A percentile compares a stretch with the other conserved stretches of the same genome.
Evolutionary conservation across 2,113 vertebrate species (phyloP).

Genomic region (Corythornis madagascariensis): DNA sequence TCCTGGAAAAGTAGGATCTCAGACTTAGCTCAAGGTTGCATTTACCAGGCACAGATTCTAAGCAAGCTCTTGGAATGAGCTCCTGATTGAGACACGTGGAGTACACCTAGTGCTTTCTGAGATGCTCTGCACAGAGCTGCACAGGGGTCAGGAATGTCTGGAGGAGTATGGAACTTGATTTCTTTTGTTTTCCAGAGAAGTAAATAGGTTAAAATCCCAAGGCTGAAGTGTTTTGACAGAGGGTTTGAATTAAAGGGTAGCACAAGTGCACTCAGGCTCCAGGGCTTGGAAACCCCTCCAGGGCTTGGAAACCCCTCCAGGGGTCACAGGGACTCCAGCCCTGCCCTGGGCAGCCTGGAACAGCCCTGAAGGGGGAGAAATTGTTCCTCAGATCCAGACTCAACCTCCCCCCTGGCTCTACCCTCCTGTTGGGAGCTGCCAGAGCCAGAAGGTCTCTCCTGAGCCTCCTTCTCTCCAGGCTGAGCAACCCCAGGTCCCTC

Average conservation of each 20-base stretch:
- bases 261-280: neutral
- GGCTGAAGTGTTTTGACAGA: neutral
- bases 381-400: too few relatives aligned
- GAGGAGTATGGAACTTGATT: neutral
- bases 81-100: neutral
- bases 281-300: too few relatives aligned
- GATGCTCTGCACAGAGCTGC: neutral
- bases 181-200: neutral
- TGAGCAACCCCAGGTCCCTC: too few relatives aligned
- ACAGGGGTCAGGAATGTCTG: neutral
- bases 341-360: too few relatives aligned
- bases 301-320: too few relatives aligned
- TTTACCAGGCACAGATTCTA: neutral
- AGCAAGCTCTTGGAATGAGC: neutral
- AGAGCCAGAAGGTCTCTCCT: too few relatives aligned
- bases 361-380: too few relatives aligned
- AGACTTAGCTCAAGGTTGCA: neutral
- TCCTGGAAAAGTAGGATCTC: slow-evolving; percentile 15
- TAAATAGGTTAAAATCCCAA: neutral
- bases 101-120: accelerated
- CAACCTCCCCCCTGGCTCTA: too few relatives aligned
- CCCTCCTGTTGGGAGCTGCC: too few relatives aligned
- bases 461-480: too few relatives aligned
- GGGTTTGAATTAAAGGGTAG: neutral
- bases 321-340: too few relatives aligned